Evolutionary conservation across 2,113 vertebrate genomes (phyloP), one percentile per base, ranked within the genome.

Genomic region (Pteruthius melanotis): DNA sequence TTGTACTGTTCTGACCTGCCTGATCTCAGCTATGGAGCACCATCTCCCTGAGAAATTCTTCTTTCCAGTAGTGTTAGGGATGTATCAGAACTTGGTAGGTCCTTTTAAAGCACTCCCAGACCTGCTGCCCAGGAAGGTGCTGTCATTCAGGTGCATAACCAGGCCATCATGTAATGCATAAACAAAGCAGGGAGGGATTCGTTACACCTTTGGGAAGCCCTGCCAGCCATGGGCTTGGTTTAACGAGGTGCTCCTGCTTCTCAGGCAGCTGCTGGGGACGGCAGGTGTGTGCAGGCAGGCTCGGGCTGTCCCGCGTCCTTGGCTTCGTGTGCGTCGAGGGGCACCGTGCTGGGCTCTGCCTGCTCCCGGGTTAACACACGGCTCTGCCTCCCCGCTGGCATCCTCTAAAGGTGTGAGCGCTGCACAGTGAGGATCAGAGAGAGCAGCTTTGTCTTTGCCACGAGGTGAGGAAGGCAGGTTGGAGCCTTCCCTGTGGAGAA

Each of bases 131-230:
- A 37, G 87, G 87, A 54, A 83, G 78, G 40, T 60, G 94, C 86
- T 75, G 89, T 71, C 42, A 3, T 37, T 83, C 64, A 54, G 52
- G 77, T 72, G 92, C 54, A 20, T 39, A 88, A 83, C 82, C 84
- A 74, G 94, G 66, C 90, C 85, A 20, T 47, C 11, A 0, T 50
- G 79, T 37, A 9, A 77, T 60, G 75, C 68, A 66, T 92, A 90
- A 95, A 74, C 93, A 96, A 89, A 95, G 91, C 95, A 94, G 94
- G 93, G 94, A 96, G 94, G 91, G 22, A 28, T 54, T 90, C 0
- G 35, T 94, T 86, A n/a, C 95, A 44, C 92, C 90, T 92, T 7
- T 70, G 89, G 81, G 82, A 56, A 96, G 85, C 65, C 53, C 74
- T 93, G 76, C 89, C 87, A 91, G 91, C 72, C 75, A 0, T 47